Evolutionary conservation across 2,113 vertebrate species (phyloP).

Genomic region (Aramus guarauna): DNA sequence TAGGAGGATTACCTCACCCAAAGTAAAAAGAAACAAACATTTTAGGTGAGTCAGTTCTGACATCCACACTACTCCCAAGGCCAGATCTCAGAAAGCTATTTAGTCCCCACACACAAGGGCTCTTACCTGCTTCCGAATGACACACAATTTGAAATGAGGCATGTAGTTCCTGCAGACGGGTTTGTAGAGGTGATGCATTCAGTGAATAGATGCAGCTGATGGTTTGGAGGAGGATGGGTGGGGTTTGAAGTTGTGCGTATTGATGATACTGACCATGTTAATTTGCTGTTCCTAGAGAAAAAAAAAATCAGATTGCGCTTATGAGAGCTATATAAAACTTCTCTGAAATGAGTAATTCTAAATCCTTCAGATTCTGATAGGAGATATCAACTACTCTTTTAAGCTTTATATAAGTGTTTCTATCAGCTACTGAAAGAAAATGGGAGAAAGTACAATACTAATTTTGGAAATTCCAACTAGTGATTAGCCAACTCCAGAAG

Average conservation of each 20-base stretch:
- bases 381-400: background rate
- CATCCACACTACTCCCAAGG: accelerated
- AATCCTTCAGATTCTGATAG: background rate
- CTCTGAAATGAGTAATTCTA: background rate
- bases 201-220: background rate
- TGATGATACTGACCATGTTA: background rate
- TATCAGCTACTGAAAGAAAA: background rate
- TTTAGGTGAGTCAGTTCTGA: background rate
- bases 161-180: background rate
- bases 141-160: accelerated
- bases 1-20: background rate
- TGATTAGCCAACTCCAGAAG: background rate
- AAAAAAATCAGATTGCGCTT: background rate
- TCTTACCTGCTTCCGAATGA: background rate
- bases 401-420: background rate
- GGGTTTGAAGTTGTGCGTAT: background rate
- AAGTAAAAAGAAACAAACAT: background rate
- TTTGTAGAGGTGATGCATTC: background rate
- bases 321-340: background rate
- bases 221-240: background rate
- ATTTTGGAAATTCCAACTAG: background rate
- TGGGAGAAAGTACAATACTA: background rate
- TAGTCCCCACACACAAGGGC: accelerated
- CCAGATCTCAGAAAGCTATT: background rate
- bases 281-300: background rate